A percentile compares a stretch with the other conserved stretches of the same genome.
These are phyloP conservation scores for Ericerus pela DNA, from an alignment of 1,140 invertebrate species.

Conservation along the genomic window DNA sequence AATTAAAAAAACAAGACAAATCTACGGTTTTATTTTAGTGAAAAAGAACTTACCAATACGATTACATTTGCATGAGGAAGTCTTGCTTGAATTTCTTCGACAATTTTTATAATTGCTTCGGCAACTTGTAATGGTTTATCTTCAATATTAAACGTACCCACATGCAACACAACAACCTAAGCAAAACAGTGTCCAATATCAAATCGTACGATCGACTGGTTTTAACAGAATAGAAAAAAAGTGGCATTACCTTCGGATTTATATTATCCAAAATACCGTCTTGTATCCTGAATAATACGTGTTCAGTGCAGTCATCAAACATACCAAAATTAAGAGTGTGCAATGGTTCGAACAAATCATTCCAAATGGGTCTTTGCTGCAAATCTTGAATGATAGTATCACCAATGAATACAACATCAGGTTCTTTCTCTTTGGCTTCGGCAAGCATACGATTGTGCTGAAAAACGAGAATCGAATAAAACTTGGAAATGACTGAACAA, in stretches of 20 bases:
- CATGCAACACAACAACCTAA: slow-evolving; percentile 67
- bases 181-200: slow-evolving; percentile 27
- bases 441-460: slow-evolving; percentile 67
- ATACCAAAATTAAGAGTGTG: slow-evolving; percentile 85
- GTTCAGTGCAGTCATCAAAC: slow-evolving; percentile 67
- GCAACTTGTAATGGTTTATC: slow-evolving; percentile 59
- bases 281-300: slow-evolving; percentile 73
- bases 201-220: slow-evolving; percentile 5
- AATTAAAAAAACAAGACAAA: too few relatives aligned
- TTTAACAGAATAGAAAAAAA: too few relatives aligned
- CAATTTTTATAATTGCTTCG: slow-evolving; percentile 63
- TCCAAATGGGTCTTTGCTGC: slow-evolving; percentile 64
- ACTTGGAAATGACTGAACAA: not conserved
- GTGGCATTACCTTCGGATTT: slow-evolving; percentile 64
- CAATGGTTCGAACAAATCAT: slow-evolving; percentile 51
- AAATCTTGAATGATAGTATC: slow-evolving; percentile 68
- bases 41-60: slow-evolving; percentile 52
- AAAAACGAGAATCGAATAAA: slow-evolving; percentile 24
- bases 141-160: slow-evolving; percentile 73
- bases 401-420: slow-evolving; percentile 75
- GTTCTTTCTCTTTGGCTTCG: slow-evolving; percentile 70
- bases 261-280: slow-evolving; percentile 79
- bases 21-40: too few relatives aligned
- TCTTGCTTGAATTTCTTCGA: slow-evolving; percentile 52
- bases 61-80: slow-evolving; percentile 64